Evolutionary conservation across 2,888 invertebrate species (phyloP).

Genomic region (Crioceris asparagi): DNA sequence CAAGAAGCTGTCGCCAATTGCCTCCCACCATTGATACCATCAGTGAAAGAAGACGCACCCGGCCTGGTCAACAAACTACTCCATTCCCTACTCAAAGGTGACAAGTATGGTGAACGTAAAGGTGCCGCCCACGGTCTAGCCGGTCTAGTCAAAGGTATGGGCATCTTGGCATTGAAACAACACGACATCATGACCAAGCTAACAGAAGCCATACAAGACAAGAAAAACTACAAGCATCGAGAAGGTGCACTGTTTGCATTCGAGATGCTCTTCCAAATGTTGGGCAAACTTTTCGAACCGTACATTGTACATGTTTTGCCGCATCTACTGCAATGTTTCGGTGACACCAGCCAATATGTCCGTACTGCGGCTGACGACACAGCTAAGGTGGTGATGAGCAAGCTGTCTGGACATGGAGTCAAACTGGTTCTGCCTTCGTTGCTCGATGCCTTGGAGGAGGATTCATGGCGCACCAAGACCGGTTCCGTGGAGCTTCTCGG

Average conservation of each 20-base stretch:
- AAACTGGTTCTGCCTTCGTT: constrained; percentile 92
- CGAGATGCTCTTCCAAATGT: constrained; percentile 90
- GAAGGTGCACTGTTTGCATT: constrained; percentile 97
- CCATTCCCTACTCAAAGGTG: constrained; percentile 77
- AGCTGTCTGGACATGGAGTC: constrained; percentile 93
- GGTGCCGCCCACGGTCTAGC: constrained; percentile 98
- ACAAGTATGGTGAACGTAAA: constrained; percentile 84
- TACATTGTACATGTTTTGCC: constrained; percentile 97
- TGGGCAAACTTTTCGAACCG: constrained; percentile 95
- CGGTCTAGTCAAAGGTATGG: constrained; percentile 92
- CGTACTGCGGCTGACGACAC: constrained; percentile 94
- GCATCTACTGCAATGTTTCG: constrained; percentile 88
- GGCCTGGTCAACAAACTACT: constrained; percentile 78
- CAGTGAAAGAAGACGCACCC: constrained; percentile 84
- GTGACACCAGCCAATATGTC: constrained; percentile 91
- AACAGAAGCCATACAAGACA: constrained; percentile 90
- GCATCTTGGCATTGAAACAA: constrained; percentile 89
- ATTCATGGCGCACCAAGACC: constrained; percentile 97
- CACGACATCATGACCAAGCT: constrained; percentile 91
- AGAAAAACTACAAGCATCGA: constrained; percentile 87
- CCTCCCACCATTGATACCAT: constrained; percentile 84
- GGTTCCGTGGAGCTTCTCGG: constrained; percentile 92
- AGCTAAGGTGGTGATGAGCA: constrained; percentile 89
- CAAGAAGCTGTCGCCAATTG: constrained; percentile 97
- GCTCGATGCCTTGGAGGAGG: constrained; percentile 87